Base-by-base conservation (phyloP, 2,888 invertebrate genomes). In the Augochlorella aurata region DNA sequence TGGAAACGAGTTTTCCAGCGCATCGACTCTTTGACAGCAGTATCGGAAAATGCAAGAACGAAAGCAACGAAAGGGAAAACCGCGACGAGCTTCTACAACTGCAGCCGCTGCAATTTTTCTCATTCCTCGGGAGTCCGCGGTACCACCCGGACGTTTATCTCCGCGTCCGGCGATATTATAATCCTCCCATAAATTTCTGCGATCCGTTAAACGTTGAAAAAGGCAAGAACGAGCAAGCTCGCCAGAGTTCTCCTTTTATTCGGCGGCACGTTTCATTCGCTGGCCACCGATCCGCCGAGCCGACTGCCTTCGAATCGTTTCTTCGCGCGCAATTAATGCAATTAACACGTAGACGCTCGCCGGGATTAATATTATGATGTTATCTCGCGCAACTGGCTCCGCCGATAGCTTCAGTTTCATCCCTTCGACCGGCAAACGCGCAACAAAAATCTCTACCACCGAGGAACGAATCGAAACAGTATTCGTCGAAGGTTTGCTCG, bases 161-260 rank as follows among this genome's bases (percentile, higher is more conserved):
- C 50, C 68, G 16, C 50, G 38, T 16, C 49, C 63, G 24, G 78
- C 47, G 80, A 63, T 80, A 74, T 71, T 81, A 76, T 85, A 82
- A 85, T 79, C 84, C 82, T 12, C 72, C 50, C 79, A 84, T 85
- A 84, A 85, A 84, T 85, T 77, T 76, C 67, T 69, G 21, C 79
- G 79, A 84, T 82, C 84, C 79, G 71, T 82, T 77, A 76, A 77
- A 78, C 73, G 71, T 50, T 74, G 65, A 68, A 74, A 83, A 83
- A 75, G 65, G 52, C 49, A 29, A 49, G 29, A 74, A 79, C 81
- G 29, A 44, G 45, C 52, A 24, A 44, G n/a, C 58, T 65, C 14
- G 44, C 58, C 1, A 21, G 9, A 44, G 9, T 50, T 47, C 49
- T 18, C 47, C 16, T 74, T 74, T 79, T 58, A 77, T 81, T 79